These are phyloP conservation scores for Pseudopipra pipra DNA, from an alignment of 2,113 vertebrate species.

Conservation along the genomic window DNA sequence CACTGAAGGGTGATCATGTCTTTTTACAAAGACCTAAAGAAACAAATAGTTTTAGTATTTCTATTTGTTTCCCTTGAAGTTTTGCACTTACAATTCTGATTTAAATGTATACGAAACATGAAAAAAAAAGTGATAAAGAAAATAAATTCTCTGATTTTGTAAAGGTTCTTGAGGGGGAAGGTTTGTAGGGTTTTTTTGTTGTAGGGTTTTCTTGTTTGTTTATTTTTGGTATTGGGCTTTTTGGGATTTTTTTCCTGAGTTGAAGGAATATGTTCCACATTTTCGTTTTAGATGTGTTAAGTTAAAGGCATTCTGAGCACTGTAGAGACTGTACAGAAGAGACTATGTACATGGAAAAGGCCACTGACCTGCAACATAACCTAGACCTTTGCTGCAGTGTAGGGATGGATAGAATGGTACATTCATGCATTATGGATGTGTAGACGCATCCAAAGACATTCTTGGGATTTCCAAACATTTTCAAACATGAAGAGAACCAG, in stretches of 20 bases:
- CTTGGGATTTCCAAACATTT: not conserved
- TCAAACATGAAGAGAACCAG: not conserved
- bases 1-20: not conserved
- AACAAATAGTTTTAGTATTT: not conserved
- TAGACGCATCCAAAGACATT: not conserved
- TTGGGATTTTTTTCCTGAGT: not conserved
- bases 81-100: not conserved
- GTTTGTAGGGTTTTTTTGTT: not conserved
- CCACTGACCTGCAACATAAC: not conserved
- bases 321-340: not conserved
- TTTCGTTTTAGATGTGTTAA: not conserved
- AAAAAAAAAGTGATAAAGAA: not conserved
- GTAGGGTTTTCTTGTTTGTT: accelerated
- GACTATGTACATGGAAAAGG: not conserved
- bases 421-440: not conserved
- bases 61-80: not conserved
- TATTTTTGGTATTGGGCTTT: not conserved
- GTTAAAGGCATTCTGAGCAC: not conserved
- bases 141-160: not conserved
- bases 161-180: not conserved
- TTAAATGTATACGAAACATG: not conserved
- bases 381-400: not conserved
- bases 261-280: not conserved
- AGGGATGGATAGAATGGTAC: not conserved
- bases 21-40: not conserved